Conservation (phyloP, 1,140 invertebrate genomes). For the Ganaspis sp. region DNA sequence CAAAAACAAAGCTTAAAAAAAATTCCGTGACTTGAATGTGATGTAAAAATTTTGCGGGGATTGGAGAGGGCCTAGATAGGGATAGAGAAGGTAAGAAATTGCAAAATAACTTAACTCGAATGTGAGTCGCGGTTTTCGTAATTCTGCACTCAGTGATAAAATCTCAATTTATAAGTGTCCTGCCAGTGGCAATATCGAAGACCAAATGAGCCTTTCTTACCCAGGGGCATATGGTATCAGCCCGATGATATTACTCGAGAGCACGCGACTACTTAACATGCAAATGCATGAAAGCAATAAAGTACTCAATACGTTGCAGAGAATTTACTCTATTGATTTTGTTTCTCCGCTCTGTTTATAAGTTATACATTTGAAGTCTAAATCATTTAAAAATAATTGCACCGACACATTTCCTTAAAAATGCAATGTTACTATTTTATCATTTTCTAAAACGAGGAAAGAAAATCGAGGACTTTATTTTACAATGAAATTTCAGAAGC, state of each 20-base stretch:
- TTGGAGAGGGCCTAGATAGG: slow-evolving; percentile 42
- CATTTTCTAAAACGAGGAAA: too few relatives aligned
- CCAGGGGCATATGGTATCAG: slow-evolving; percentile 71
- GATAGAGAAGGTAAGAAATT: slow-evolving; percentile 53
- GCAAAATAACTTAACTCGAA: slow-evolving; percentile 45
- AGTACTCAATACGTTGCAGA: slow-evolving; percentile 75
- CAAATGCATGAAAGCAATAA: slow-evolving; percentile 77
- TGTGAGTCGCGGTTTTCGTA: slow-evolving; percentile 48
- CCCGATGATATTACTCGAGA: slow-evolving; percentile 73
- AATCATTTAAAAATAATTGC: neutral
- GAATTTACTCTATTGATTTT: slow-evolving; percentile 71
- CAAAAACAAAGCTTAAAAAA: too few relatives aligned
- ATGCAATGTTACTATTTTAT: too few relatives aligned
- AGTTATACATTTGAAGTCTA: slow-evolving; percentile 50
- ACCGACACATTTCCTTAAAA: too few relatives aligned
- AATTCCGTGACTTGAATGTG: too few relatives aligned
- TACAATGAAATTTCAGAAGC: too few relatives aligned
- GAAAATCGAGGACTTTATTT: too few relatives aligned
- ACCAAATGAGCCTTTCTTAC: slow-evolving; percentile 73
- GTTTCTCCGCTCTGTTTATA: slow-evolving; percentile 51
- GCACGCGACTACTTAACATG: slow-evolving; percentile 76
- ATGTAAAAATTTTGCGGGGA: slow-evolving; percentile 42
- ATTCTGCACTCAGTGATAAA: slow-evolving; percentile 63
- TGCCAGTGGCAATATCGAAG: slow-evolving; percentile 73
- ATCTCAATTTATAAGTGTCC: slow-evolving; percentile 76